Evolutionary conservation across 2,888 invertebrate genomes (phyloP), one percentile per base, ranked within the genome.

Genomic region (Drosophila falleni): DNA sequence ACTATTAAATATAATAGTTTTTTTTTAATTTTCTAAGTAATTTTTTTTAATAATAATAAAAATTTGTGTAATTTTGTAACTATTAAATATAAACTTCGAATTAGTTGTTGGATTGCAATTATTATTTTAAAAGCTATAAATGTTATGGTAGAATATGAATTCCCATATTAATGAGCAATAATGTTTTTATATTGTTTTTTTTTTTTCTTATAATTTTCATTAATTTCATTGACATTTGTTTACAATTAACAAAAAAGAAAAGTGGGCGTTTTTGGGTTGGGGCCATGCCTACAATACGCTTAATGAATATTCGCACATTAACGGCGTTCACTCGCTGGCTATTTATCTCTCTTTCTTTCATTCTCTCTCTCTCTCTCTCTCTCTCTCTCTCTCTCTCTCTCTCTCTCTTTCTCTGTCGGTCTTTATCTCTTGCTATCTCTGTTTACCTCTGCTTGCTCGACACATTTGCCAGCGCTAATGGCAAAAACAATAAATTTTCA

Each of bases 271-370:
- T 56, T 31, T 11, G n/a, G n/a, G 9, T 33, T 49, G 26, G 19
- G 41, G 35, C 42, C 33, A 54, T 58, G 73, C 58, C 74, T 67
- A 71, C 71, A 77, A 76, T 76, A 46, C 76, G 73, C 76, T 86
- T 83, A 84, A 86, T 84, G 86, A 86, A 83, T 80, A 80, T 86
- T 84, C 83, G 78, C 83, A 81, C 86, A 84, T 84, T 84, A 84
- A 85, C 83, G 83, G 67, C 55, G 47, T 55, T 60, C 50, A 35
- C 31, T 11, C 61, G 46, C 42, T 55, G 39, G 42, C 61, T 39
- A 31, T 47, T 37, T 49, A 47, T 49, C 19, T 37, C 42, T 19
- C 26, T 33, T n/a, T 16, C 29, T n/a, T n/a, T n/a, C n/a, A n/a
- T n/a, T 29, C 29, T 29, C 8, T 29, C 29, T 29, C 29, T 29